Base-by-base conservation (phyloP, 2,888 invertebrate species). In the Cryptus armator region DNA sequence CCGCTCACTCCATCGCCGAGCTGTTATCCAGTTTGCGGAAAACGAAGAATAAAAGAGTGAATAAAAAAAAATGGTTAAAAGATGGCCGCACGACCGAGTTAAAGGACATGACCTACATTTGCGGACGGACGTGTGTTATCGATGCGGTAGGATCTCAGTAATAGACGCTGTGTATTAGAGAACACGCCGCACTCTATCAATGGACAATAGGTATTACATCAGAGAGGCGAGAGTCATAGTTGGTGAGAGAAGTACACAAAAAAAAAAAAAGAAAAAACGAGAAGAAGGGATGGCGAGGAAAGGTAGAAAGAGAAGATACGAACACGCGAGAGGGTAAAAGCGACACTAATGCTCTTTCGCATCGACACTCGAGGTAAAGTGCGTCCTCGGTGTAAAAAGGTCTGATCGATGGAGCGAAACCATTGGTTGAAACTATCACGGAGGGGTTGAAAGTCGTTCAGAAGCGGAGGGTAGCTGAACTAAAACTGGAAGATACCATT, bases 351-450 rank as follows among this genome's bases (percentile, higher is more conserved):
- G 92, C 91, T 88, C 91, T 91, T 91, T 92, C 91, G 89, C 91
- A 92, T 93, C 92, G 93, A 91, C 92, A 92, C 93, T 92, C 91
- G 90, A 91, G 91, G 90, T 91, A 92, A 92, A 93, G 93, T 92
- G 91, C 91, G 90, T 89, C 90, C 91, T 90, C 89, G 89, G 90
- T 90, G 91, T 91, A 91, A 92, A 90, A 92, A 91, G 88, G 82
- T 85, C 90, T 90, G 91, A 93, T 93, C 93, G 92, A 93, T 93
- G 89, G 86, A 90, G 90, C 91, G 66, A 78, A 14, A 76, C 80
- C 91, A 93, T 93, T 93, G 93, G 93, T 66, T 53, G 82, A 51
- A 37, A 29, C 16, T 53, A 43, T 24, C 32, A 43, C 81, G 75
- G 83, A 77, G 87, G 86, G 85, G 84, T 84, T 66, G 83, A 70